Base-by-base conservation (phyloP, 2,797 vertebrate genomes). In the Arrhamphus sclerolepis region DNA sequence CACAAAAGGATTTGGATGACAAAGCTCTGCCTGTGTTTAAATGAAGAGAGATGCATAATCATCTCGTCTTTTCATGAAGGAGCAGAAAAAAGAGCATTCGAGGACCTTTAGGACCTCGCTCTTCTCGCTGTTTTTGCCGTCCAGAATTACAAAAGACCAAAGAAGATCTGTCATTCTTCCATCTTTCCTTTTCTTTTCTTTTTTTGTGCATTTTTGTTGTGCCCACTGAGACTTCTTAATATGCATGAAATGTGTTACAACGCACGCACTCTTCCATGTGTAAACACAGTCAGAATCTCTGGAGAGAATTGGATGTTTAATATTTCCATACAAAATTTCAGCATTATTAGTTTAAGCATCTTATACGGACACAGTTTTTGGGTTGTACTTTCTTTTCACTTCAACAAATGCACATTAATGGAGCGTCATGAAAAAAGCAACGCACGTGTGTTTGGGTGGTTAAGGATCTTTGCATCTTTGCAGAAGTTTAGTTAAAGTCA, bases 381-480 rank as follows among this genome's bases (percentile, higher is more conserved):
- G 13, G 9, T 34, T 38, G 34, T 14, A 13, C 14, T 16, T 38
- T 38, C 7, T 38, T 38, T 11, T 16, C 2, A 38, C 34, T 13
- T 38, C 34, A 9, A 10, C 9, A 2, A 80, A 46, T 61, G 77
- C 65, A 50, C 70, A 65, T 74, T 66, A 77, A 81, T 75, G 60
- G 64, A 53, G 62, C 59, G 62, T 79, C 75, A 64, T 51, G 39
- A 75, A 64, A 51, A 46, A 18, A 54, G 62, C 51, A 7, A 19
- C 16, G 5, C 60, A 46, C 57, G 46, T 62, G 52, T 66, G 38
- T 24, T 41, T 58, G 20, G 55, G 51, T 42, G 41, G 57, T 44
- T 49, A 39, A 41, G 46, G 28, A 26, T n/a, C n/a, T n/a, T n/a
- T n/a, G n/a, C 38, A 56, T 44, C 46, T 56, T 63, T 52, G 17